These are phyloP conservation scores for Cryptotis parvus DNA, from an alignment of 2,113 vertebrate species.

Conservation along the genomic window DNA sequence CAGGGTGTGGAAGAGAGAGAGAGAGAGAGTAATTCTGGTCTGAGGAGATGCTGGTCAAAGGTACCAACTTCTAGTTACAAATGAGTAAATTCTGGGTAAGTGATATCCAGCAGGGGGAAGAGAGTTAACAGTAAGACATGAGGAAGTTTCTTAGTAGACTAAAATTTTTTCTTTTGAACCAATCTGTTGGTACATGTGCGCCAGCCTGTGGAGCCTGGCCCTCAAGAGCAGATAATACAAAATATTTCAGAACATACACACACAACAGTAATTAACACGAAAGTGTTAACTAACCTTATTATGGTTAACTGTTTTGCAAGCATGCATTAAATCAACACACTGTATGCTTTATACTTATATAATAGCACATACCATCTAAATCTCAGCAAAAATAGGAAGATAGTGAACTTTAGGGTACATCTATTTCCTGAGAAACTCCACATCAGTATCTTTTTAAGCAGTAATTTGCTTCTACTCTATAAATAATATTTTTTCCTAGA, in stretches of 20 bases:
- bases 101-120: not conserved
- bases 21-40: too few species aligned
- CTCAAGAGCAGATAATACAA: not conserved
- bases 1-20: too few species aligned
- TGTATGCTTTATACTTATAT: not conserved
- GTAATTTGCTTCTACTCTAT: not conserved
- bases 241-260: not conserved
- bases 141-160: not conserved
- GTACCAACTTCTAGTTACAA: not conserved
- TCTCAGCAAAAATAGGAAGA: not conserved
- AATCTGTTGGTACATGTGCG: too few species aligned
- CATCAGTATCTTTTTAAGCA: not conserved
- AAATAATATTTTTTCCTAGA: not conserved
- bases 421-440: not conserved
- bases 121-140: not conserved
- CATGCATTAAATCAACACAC: not conserved
- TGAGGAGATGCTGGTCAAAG: not conserved
- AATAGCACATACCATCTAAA: not conserved
- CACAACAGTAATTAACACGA: not conserved
- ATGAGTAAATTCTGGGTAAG: not conserved
- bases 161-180: too few species aligned
- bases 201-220: too few species aligned
- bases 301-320: not conserved
- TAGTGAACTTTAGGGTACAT: not conserved
- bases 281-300: not conserved